phyloP scores from a whole-genome alignment of 2,888 invertebrate genomes.

The Dicyrtoma fusca region DNA sequence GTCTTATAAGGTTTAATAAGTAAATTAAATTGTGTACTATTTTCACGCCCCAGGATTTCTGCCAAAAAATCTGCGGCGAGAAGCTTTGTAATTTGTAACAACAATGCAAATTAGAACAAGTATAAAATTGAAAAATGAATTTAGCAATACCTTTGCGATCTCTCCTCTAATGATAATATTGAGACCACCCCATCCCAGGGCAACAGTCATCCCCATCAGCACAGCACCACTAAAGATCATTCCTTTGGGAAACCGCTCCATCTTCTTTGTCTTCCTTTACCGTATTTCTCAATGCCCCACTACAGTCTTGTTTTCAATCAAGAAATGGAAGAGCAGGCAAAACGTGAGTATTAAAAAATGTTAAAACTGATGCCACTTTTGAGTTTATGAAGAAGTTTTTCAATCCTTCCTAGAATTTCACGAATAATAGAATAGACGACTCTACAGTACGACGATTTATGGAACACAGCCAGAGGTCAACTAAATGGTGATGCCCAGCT shows the following conservation, averaged over 20 bases:
- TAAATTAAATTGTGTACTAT: neutral
- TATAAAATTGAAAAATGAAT: neutral
- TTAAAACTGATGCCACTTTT: no score
- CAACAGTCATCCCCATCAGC: conserved; percentile 49
- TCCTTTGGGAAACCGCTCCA: conserved; percentile 55
- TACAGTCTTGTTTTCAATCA: no score
- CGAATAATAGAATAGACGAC: neutral
- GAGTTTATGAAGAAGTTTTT: no score
- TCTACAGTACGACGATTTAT: no score
- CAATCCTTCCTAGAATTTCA: no score
- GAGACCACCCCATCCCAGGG: conserved; percentile 55
- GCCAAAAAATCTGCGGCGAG: no score
- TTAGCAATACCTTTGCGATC: conserved; percentile 47
- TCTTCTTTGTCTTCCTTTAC: no score
- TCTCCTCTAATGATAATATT: conserved; percentile 53
- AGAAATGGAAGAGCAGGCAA: no score
- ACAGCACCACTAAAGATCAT: conserved; percentile 52
- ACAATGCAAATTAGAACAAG: neutral
- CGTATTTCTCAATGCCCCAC: no score
- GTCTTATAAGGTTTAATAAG: neutral
- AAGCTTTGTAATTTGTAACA: neutral
- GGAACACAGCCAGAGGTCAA: neutral
- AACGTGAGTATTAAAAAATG: no score
- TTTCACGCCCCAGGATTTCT: neutral
- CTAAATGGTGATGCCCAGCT: neutral